phyloP scores from a whole-genome alignment of 30 jellyfish, hydroid and myxozoan species.

The Pelagia noctiluca region DNA sequence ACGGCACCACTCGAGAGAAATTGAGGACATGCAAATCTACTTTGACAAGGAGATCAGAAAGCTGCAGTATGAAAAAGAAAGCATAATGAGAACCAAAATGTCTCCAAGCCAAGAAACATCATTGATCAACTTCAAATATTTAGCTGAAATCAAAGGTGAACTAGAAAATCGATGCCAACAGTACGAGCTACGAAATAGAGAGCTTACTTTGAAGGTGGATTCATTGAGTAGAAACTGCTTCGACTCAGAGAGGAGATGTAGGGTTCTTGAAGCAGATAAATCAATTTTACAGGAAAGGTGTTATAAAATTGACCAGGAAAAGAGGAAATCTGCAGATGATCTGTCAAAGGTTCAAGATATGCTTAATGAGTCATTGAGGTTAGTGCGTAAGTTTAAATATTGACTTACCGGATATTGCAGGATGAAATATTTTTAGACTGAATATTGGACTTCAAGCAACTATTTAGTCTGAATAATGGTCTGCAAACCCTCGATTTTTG shows the following conservation, averaged over 20 bases:
- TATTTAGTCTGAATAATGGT: too few species aligned
- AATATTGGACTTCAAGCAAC: too few species aligned
- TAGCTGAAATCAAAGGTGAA: constrained; percentile 54
- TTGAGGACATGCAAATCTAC: constrained; percentile 35
- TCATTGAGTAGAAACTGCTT: constrained; percentile 53
- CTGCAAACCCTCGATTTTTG: too few species aligned
- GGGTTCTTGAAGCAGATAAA: constrained; percentile 61
- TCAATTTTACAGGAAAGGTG: constrained; percentile 66
- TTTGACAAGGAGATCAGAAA: constrained; percentile 57
- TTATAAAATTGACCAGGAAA: constrained; percentile 57
- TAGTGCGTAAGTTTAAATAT: not conserved
- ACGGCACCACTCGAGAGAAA: constrained; percentile 3
- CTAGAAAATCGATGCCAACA: constrained; percentile 65
- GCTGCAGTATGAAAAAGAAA: constrained; percentile 47
- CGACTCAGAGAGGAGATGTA: constrained; percentile 62
- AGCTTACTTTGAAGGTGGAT: constrained; percentile 46
- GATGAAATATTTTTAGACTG: too few species aligned
- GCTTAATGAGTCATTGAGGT: constrained; percentile 67
- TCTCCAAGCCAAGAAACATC: constrained; percentile 34
- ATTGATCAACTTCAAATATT: constrained; percentile 34
- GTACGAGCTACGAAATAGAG: constrained; percentile 58
- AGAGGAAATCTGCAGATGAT: constrained; percentile 39
- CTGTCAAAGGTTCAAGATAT: constrained; percentile 49
- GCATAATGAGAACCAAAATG: not conserved
- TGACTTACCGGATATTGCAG: too few species aligned